Evolutionary conservation across 2,797 vertebrate genomes (phyloP), one percentile per base, ranked within the genome.

Genomic region (Trachurus trachurus): DNA sequence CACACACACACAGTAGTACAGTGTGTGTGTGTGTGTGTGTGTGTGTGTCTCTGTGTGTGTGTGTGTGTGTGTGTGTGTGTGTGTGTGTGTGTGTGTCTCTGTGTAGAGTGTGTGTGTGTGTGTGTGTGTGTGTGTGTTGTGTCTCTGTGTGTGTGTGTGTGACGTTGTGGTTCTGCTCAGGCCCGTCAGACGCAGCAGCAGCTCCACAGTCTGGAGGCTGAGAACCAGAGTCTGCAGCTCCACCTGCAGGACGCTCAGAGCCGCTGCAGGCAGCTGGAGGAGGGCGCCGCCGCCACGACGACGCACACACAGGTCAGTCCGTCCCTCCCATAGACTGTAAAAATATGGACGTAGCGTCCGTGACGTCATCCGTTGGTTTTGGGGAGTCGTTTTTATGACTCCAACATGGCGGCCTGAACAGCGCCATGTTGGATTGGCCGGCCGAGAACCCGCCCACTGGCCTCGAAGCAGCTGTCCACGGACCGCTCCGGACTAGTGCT

Each of bases 191-290:
- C 96, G 70, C 93, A 90, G 59, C 93, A 93, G 29, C 94, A 96
- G 29, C 97, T 96, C 60, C 87, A 87, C 31, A 90, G 86, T 58
- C 83, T 99, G 45, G 92, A 93, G 87, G 91, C 88, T 16, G 97
- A 98, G 58, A 97, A 95, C 21, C 94, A 94, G 19, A 85, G 75
- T 42, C 87, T 98, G 72, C 92, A 96, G 53, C 93, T 84, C 66
- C 95, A 91, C 73, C 45, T 98, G 85, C 86, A 93, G 61, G 93
- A 95, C 45, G 76, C 96, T n/a, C 93, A 96, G 66, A 92, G 92
- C 47, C 96, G 96, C 67, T 95, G 92, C 89, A 94, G 87, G 47
- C 94, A 93, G 54, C 92, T 98, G 87, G 94, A 96, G 93, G 80
- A 94, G 34, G 91, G 91, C 26, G 79, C 90, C 68, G n/a, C n/a